Base-by-base conservation (phyloP, 2,797 vertebrate genomes). In the Galagoides demidoff region DNA sequence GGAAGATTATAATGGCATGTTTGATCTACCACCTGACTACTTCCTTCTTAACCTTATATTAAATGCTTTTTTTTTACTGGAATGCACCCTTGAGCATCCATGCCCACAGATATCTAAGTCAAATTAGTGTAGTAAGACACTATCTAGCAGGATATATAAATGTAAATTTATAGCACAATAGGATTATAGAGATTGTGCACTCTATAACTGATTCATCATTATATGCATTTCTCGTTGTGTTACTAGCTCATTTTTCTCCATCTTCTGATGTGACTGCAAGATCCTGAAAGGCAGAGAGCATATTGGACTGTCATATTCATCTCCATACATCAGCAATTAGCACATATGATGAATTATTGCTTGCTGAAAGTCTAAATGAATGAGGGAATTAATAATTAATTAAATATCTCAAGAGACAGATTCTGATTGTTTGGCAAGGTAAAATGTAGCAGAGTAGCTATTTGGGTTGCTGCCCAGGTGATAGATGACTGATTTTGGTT, bases 271-370 rank as follows among this genome's bases (percentile, higher is more conserved):
- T 11, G 5, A 77, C 1, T 77, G 6, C 7, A 68, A 16, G 5
- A 68, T 83, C 20, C 63, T 82, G 57, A 89, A 94, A 82, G 45
- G 12, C 59, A 89, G 34, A 93, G 25, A 31, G 3, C 17, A 49
- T 95, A 29, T 79, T 39, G 90, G 23, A 37, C 37, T 95, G 19
- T n/a, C 57, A 71, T 61, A 78, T 59, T 89, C 25, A 81, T 90
- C 31, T 37, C 16, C 52, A 81, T 85, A 81, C 78, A 23, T 20
- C 55, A 85, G 13, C n/a, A 85, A 91, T 92, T 85, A 81, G 31
- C 39, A 93, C 27, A n/a, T 73, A 73, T 27, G n/a, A 49, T 84
- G 87, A 81, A 92, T 55, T 68, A 73, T 64, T 94, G n/a, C 45
- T 88, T 70, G 27, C 59, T 71, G 29, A 82, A 85, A 82, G 11